These are phyloP conservation scores for Lasiommata megera DNA, from an alignment of 2,888 invertebrate species.

Conservation along the genomic window DNA sequence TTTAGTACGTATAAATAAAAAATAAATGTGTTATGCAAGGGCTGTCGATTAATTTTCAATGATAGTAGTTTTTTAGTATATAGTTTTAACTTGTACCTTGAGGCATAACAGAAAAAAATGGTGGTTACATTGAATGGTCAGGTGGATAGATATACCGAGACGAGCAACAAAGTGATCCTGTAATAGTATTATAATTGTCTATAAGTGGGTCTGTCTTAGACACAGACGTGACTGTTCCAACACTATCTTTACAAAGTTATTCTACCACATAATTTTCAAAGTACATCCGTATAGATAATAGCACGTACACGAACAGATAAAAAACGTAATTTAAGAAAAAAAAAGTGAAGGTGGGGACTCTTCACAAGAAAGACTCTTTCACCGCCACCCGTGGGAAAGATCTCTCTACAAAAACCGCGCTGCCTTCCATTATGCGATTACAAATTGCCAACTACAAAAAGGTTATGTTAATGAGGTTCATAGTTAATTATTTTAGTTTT, in stretches of 20 bases:
- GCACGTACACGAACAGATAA: not conserved
- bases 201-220: no score
- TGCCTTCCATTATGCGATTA: conserved; percentile 23
- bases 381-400: conserved; percentile 34
- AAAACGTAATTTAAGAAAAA: conserved; percentile 2
- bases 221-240: no score
- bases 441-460: conserved; percentile 20
- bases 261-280: not conserved
- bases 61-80: no score
- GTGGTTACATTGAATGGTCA: no score
- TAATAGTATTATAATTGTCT: no score
- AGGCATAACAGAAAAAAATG: no score
- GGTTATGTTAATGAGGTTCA: conserved; percentile 16
- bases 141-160: no score
- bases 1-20: no score
- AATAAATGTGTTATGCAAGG: no score
- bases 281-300: not conserved
- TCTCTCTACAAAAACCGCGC: conserved; percentile 10
- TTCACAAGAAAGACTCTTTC: conserved; percentile 34
- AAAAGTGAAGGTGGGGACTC: conserved; percentile 7
- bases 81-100: no score
- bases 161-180: no score
- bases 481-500: not conserved
- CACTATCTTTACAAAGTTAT: not conserved
- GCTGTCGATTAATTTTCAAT: no score